Conservation (phyloP, 2,797 vertebrate genomes). For the Myotis daubentonii region DNA sequence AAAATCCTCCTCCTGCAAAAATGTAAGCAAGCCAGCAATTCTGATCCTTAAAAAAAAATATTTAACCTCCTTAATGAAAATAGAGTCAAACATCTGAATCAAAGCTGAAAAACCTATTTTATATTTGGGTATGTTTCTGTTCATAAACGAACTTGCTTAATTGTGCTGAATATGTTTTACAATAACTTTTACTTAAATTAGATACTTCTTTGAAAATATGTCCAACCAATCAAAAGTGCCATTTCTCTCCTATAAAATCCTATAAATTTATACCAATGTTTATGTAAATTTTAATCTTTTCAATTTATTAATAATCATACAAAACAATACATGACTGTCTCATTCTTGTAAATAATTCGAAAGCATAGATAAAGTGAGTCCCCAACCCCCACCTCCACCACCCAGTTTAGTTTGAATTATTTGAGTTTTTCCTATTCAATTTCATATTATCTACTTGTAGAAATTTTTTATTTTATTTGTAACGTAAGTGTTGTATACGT, state of each 20-base stretch:
- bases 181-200: conserved; percentile 12
- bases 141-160: conserved; percentile 44
- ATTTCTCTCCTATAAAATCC: conserved; percentile 1
- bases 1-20: not conserved
- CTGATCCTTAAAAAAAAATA: not conserved
- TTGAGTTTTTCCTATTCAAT: not conserved
- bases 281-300: conserved; percentile 20
- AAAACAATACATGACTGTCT: not conserved
- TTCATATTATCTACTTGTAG: not conserved
- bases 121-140: not conserved
- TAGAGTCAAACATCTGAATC: not conserved
- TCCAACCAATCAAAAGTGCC: conserved; percentile 22
- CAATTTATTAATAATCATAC: not conserved
- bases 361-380: not conserved
- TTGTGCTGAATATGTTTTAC: conserved; percentile 15
- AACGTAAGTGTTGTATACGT: not conserved
- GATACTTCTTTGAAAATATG: not conserved
- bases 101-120: not conserved
- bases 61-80: not conserved
- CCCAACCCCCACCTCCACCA: not conserved
- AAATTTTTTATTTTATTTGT: conserved; percentile 15
- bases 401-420: not conserved
- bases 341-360: conserved; percentile 36
- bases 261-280: not conserved
- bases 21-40: not conserved